Evolutionary conservation across 2,797 vertebrate species (phyloP), one percentile per base, ranked within the genome.

Genomic region (Lagodon rhomboides): DNA sequence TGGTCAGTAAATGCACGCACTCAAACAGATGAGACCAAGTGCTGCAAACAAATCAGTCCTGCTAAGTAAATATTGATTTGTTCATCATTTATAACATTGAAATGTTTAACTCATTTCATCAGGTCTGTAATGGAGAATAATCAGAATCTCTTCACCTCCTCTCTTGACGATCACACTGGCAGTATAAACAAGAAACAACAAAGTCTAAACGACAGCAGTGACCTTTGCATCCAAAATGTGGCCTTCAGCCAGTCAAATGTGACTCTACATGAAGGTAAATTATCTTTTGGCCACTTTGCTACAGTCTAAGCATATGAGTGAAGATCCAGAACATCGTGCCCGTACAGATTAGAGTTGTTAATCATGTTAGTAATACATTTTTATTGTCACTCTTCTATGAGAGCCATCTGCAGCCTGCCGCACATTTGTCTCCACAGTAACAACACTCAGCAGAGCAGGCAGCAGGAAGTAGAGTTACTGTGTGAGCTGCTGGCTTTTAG

Each of bases 401-500:
- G 65, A 82, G 68, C 68, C 77, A 67, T 64, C 38, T 86, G 68
- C 58, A 25, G 79, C 38, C 59, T 64, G 71, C 47, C 55, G 77
- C 60, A 49, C 30, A 23, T 2, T 20, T 20, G 73, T 54, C 25
- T 85, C 47, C 68, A 55, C 53, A 56, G 80, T 13, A 82, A 79
- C 77, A 47, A 22, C 53, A 3, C 71, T 70, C 78, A 62, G 68
- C 80, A 66, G 68, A 27, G 73, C 10, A 3, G 38, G 38, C 38
- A 58, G 72, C 65, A 22, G 63, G 59, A 74, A 43, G 72, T 1
- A 5, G 61, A 79, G 73, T 71, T 65, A 30, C 72, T 22, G 76
- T 59, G 27, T 3, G 80, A 82, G 75, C 73, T 38, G 83, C 71
- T 66, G 12, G 69, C 68, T 84, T 90, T 75, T 66, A 77, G 77